Evolutionary conservation across 2,797 vertebrate genomes (phyloP).

Genomic region (Helicolenus hilgendorfi): DNA sequence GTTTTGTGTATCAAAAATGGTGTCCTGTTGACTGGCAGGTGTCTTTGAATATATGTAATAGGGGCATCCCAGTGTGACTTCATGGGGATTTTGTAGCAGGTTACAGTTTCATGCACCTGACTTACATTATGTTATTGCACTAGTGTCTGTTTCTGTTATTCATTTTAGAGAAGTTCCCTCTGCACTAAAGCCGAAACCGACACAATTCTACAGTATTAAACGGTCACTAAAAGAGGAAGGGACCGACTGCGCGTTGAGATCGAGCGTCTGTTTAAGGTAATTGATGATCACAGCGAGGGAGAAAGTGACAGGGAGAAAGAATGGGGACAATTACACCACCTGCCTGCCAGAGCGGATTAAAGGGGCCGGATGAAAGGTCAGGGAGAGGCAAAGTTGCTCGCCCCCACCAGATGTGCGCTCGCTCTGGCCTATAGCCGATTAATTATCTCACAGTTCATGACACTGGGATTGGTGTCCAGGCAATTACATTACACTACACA

Average conservation of each 20-base stretch:
- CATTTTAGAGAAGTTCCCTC: constrained; percentile 4
- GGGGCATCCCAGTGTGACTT: background rate
- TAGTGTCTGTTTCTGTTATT: constrained; percentile 16
- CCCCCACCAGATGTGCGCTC: constrained; percentile 73
- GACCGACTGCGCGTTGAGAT: background rate
- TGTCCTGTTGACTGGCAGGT: background rate
- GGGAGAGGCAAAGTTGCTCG: constrained; percentile 60
- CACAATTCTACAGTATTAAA: constrained; percentile 4
- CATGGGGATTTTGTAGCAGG: background rate
- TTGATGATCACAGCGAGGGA: constrained; percentile 23
- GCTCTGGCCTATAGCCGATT: constrained; percentile 69
- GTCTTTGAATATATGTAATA: background rate
- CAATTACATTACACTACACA: constrained; percentile 77
- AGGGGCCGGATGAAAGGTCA: constrained; percentile 65
- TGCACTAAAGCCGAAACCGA: background rate
- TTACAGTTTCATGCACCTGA: constrained; percentile 5
- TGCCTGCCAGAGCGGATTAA: constrained; percentile 60
- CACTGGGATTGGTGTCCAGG: constrained; percentile 70
- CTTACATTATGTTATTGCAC: background rate
- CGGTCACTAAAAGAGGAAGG: background rate
- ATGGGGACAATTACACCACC: constrained; percentile 51
- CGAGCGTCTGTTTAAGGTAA: constrained; percentile 29
- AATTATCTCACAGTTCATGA: constrained; percentile 76
- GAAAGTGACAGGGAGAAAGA: constrained; percentile 52
- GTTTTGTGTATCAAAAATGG: background rate